These are phyloP conservation scores for Bujurquina vittata DNA, from an alignment of 2,113 vertebrate species.

Conservation along the genomic window DNA sequence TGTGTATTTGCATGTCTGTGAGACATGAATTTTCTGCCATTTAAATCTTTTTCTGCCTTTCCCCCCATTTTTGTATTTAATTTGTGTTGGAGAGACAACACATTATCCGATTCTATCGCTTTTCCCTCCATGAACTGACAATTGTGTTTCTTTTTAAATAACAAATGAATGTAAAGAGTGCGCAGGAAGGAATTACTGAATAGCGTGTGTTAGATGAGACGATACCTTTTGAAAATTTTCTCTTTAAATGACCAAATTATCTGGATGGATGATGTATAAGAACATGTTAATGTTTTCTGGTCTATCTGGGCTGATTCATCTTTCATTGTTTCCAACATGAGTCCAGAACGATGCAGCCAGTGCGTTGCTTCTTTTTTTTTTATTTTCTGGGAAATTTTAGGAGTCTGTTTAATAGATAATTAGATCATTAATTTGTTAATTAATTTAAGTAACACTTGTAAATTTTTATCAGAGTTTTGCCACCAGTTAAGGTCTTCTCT, in stretches of 20 bases:
- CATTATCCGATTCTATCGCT: conserved; percentile 1
- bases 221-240: neutral
- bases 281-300: neutral
- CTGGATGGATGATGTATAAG: neutral
- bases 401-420: neutral
- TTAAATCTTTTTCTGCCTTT: conserved; percentile 1
- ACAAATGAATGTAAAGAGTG: neutral
- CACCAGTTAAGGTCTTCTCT: neutral
- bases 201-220: neutral
- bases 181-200: neutral
- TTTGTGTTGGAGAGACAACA: neutral
- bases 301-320: neutral
- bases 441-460: neutral
- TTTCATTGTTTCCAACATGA: neutral
- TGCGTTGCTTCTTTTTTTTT: neutral
- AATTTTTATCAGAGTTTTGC: neutral
- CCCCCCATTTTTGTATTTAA: neutral
- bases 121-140: conserved; percentile 1
- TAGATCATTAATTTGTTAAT: conserved; percentile 1
- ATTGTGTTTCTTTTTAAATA: neutral
- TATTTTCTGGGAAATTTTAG: neutral
- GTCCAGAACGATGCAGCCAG: neutral
- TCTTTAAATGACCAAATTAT: neutral
- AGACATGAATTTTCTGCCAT: conserved; percentile 35
- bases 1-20: conserved; percentile 15